Percentiles rank a stretch among this genome's conserved stretches.
These are phyloP conservation scores for Ceryle rudis DNA, from an alignment of 2,797 vertebrate genomes.

Conservation along the genomic window DNA sequence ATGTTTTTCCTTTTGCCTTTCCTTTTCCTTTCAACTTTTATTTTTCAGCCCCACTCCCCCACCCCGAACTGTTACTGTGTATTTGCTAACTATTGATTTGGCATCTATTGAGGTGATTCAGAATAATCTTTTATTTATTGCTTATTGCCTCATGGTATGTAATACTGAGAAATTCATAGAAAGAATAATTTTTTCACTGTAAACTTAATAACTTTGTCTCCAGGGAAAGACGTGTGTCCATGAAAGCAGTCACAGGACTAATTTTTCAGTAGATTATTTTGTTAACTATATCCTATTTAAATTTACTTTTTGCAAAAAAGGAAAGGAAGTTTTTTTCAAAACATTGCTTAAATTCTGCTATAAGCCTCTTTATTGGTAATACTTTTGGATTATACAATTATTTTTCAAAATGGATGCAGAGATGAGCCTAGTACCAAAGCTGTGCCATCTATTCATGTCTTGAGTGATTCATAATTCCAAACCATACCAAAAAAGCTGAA, in stretches of 20 bases:
- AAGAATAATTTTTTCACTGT: background rate
- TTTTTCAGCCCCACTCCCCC: background rate
- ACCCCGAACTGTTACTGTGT: background rate
- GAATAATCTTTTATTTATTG: conserved; percentile 17
- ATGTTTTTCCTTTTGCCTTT: background rate
- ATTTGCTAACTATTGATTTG: background rate
- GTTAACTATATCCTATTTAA: background rate
- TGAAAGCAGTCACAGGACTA: background rate
- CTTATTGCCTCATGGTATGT: background rate
- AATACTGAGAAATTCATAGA: conserved; percentile 11
- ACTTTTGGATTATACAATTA: background rate
- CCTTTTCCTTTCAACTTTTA: background rate
- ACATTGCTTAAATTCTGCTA: background rate
- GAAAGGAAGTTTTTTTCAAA: background rate
- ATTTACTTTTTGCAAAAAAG: background rate
- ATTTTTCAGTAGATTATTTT: background rate
- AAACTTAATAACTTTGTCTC: background rate
- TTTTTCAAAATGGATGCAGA: background rate
- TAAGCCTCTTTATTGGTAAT: background rate
- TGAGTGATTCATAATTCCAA: background rate
- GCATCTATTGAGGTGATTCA: background rate
- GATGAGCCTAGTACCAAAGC: background rate
- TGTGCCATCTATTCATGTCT: background rate
- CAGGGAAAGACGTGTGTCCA: background rate
- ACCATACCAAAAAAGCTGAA: background rate